Evolutionary conservation across 2,113 vertebrate species (phyloP), one percentile per base, ranked within the genome.

Genomic region (Laticauda laticaudata): DNA sequence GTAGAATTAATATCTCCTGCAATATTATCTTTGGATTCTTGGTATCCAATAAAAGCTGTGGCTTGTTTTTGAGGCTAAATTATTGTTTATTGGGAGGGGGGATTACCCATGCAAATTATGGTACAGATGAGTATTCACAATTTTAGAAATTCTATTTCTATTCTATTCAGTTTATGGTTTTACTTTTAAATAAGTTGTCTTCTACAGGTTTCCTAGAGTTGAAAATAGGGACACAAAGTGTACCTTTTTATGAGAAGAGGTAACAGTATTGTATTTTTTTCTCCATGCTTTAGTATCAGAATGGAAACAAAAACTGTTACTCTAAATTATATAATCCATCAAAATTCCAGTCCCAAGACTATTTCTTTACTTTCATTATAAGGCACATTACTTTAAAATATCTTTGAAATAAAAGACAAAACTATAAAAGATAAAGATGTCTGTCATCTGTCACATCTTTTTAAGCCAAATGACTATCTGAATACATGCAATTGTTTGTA

Each of bases 141-240:
- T 93, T 94, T 93, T 92, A 9, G 53, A 90, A 95, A 96, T 87
- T 95, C 94, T 90, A 93, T 12, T 87, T 95, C 94, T 90, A 93
- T 12, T 95, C 86, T 92, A 95, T 96, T 96, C 94, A 95, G 48
- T 94, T 96, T 75, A 96, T 95, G 95, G 95, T 26, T 51, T 87
- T 53, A 48, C 24, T 87, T 87, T n/a, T 29, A 87, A 87, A 14
- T 51, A 24, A 53, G 6, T 87, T 51, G 48, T 81, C 18, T 87
- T 53, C 26, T 29, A 87, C 4, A 51, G 48, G 26, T 29, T 87
- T 48, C 48, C 48, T 51, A 29, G 5, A 87, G 23, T 53, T 53
- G 24, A 51, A 53, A 53, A 53, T 15, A 87, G 48, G 10, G 14
- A 87, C 34, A 39, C 48, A 53, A 51, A 26, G 5, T 51, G 18